Evolutionary conservation across 2,113 vertebrate genomes (phyloP).

Genomic region (Strigops habroptila): DNA sequence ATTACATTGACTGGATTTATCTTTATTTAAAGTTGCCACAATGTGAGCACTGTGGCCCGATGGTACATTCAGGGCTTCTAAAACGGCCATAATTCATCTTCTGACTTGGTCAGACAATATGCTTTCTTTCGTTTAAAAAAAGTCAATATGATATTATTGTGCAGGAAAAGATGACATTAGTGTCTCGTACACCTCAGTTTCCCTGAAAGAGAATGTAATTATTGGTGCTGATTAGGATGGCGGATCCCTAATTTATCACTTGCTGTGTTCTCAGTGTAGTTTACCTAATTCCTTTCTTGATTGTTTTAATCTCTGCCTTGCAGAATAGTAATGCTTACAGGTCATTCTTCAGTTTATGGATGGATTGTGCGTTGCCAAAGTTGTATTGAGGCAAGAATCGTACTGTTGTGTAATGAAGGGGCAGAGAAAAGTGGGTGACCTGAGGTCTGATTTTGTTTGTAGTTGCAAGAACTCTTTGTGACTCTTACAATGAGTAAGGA

Average conservation of each 20-base stretch:
- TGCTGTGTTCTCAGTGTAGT: background rate
- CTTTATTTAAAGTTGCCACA: constrained; percentile 1
- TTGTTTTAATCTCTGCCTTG: background rate
- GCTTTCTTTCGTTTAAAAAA: background rate
- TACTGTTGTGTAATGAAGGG: background rate
- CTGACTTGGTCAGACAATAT: background rate
- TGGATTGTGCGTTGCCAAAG: background rate
- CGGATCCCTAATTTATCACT: background rate
- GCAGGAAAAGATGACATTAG: background rate
- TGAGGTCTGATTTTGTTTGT: background rate
- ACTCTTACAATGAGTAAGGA: background rate
- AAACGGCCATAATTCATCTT: background rate
- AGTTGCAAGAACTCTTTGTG: background rate
- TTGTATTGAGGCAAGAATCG: background rate
- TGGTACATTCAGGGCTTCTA: background rate
- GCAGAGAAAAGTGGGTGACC: background rate
- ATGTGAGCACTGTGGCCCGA: background rate
- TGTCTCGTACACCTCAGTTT: background rate
- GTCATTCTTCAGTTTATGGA: background rate
- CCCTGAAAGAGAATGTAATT: background rate
- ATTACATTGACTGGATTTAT: background rate
- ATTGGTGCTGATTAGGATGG: background rate
- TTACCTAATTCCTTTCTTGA: background rate
- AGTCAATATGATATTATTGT: background rate
- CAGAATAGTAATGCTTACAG: background rate